These are phyloP conservation scores for Erythrolamprus reginae DNA, from an alignment of 2,113 vertebrate genomes.

Conservation along the genomic window DNA sequence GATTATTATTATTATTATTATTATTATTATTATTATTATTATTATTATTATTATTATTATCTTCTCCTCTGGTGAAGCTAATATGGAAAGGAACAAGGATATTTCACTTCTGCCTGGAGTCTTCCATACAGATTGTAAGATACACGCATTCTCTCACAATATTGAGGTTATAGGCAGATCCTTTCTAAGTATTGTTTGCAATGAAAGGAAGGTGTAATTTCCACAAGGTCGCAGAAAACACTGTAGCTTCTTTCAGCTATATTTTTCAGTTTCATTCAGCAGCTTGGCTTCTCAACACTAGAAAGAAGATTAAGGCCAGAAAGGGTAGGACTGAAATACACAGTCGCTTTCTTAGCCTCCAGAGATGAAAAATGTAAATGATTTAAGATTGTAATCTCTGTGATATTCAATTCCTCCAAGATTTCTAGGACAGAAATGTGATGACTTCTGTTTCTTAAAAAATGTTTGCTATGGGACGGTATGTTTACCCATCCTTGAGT, in stretches of 20 bases:
- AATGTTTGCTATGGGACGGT: background rate
- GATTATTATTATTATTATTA: too few species aligned
- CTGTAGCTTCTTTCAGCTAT: background rate
- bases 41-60: too few species aligned
- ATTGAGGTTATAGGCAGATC: background rate
- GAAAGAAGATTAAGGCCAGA: background rate
- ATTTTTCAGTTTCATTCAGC: background rate
- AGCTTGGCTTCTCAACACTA: background rate
- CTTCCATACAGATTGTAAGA: background rate
- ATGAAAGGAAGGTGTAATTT: background rate
- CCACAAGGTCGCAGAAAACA: background rate
- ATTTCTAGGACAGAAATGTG: background rate
- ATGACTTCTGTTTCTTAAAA: background rate
- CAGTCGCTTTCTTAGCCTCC: too few species aligned
- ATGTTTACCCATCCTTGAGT: background rate
- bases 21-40: too few species aligned
- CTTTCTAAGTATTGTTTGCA: background rate
- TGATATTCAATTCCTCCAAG: background rate
- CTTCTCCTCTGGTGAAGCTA: too few species aligned
- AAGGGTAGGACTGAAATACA: background rate
- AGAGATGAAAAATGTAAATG: background rate
- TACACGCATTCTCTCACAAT: background rate
- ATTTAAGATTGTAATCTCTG: background rate
- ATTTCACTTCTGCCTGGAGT: background rate
- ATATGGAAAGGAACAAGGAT: background rate